Conservation (phyloP, 2,888 invertebrate genomes). For the Frankliniella fusca region DNA sequence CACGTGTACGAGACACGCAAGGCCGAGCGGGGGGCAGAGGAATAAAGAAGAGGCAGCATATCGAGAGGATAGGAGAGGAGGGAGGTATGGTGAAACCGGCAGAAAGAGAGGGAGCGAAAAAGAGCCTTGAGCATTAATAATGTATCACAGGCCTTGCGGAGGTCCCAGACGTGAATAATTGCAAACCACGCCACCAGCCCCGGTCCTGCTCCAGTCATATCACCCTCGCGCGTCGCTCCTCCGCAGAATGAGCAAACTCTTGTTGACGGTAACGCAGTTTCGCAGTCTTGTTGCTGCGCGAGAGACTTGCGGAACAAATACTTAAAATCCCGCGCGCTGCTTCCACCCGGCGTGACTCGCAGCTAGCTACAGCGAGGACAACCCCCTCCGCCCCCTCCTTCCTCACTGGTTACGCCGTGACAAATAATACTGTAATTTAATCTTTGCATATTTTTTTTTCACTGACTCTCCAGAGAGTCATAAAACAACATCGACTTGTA, state of each 20-base stretch:
- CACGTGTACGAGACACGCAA: slow-evolving; percentile 10
- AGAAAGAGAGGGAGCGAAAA: neutral
- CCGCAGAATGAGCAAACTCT: slow-evolving; percentile 13
- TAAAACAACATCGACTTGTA: too few relatives aligned
- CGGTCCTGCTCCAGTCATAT: neutral
- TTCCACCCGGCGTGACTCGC: neutral
- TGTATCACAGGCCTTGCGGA: neutral
- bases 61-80: neutral
- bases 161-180: neutral
- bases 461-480: too few relatives aligned
- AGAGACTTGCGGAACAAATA: neutral
- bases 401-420: neutral
- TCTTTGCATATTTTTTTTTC: too few relatives aligned
- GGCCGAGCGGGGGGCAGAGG: neutral
- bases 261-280: slow-evolving; percentile 22
- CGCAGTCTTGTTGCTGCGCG: neutral
- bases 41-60: too few relatives aligned
- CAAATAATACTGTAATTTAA: too few relatives aligned
- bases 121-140: neutral
- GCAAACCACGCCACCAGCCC: neutral
- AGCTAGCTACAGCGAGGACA: neutral
- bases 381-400: neutral
- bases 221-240: neutral
- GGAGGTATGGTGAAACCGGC: neutral
- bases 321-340: neutral